Percentiles rank a stretch among this genome's conserved stretches.
These are phyloP conservation scores for Notiomystis cincta DNA, from an alignment of 2,113 vertebrate species.

Conservation along the genomic window DNA sequence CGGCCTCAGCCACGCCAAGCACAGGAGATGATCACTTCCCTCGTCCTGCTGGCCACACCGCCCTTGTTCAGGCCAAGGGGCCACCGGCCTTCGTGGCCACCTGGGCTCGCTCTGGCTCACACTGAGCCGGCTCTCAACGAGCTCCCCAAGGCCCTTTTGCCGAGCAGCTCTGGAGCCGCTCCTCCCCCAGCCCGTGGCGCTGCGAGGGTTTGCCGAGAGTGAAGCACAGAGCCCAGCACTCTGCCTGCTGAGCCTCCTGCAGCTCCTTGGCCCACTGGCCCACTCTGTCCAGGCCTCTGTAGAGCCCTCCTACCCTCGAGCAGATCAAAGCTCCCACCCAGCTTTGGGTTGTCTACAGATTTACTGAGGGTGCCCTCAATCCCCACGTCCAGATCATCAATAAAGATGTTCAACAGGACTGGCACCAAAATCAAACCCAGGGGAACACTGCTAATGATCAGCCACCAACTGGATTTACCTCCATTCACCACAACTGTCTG, in stretches of 20 bases:
- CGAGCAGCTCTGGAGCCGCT: not conserved
- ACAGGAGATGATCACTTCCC: no score
- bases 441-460: fast-evolving
- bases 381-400: not conserved
- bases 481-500: not conserved
- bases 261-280: no score
- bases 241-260: not conserved
- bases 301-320: not conserved
- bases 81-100: not conserved
- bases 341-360: not conserved
- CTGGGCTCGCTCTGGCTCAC: not conserved
- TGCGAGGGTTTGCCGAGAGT: not conserved
- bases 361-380: not conserved
- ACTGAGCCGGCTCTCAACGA: not conserved
- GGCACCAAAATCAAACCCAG: not conserved
- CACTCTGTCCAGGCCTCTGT: not conserved
- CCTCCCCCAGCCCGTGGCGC: not conserved
- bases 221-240: not conserved
- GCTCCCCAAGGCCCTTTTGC: not conserved
- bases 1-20: not conserved
- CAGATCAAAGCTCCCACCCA: not conserved
- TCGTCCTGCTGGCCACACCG: not conserved
- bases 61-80: not conserved
- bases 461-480: not conserved
- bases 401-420: not conserved